A percentile compares a stretch with the other conserved stretches of the same genome.
Evolutionary conservation across 2,888 invertebrate species (phyloP).

Genomic region (Caenorhabditis doughertyi): DNA sequence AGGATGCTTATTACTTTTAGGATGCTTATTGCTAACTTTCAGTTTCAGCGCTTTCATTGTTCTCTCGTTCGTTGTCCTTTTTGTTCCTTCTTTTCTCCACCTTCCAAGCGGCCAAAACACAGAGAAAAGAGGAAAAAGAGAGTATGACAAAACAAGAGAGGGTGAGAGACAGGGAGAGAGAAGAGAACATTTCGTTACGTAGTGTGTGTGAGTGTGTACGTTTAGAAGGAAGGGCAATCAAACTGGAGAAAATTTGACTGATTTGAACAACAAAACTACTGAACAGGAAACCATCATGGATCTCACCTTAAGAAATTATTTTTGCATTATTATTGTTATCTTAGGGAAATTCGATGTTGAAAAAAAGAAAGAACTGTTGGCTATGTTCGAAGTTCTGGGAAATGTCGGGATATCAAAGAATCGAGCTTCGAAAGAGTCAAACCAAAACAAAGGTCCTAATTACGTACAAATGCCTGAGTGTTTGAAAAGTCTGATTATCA

Average conservation of each 20-base stretch:
- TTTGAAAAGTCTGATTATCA: too few species aligned
- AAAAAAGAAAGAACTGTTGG: too few species aligned
- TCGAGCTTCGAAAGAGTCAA: too few species aligned
- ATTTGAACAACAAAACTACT: background rate
- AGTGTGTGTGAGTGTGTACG: background rate
- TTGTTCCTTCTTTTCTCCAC: background rate
- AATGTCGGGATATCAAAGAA: too few species aligned
- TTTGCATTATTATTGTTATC: too few species aligned
- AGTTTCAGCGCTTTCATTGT: conserved; percentile 18
- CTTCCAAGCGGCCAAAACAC: conserved; percentile 18
- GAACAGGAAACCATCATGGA: background rate
- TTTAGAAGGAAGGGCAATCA: background rate
- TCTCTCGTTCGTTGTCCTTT: background rate
- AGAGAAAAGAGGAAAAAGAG: conserved; percentile 1
- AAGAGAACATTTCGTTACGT: conserved; percentile 23
- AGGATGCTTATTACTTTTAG: too few species aligned
- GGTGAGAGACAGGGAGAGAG: background rate
- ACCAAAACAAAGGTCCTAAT: too few species aligned
- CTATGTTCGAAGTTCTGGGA: too few species aligned
- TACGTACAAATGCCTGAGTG: too few species aligned
- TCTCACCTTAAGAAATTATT: too few species aligned
- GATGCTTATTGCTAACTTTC: background rate
- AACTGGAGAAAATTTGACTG: background rate
- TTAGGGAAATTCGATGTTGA: too few species aligned
- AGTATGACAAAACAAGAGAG: conserved; percentile 1